Evolutionary conservation across 2,888 invertebrate species (phyloP), one percentile per base, ranked within the genome.

Genomic region (Nebria salina): DNA sequence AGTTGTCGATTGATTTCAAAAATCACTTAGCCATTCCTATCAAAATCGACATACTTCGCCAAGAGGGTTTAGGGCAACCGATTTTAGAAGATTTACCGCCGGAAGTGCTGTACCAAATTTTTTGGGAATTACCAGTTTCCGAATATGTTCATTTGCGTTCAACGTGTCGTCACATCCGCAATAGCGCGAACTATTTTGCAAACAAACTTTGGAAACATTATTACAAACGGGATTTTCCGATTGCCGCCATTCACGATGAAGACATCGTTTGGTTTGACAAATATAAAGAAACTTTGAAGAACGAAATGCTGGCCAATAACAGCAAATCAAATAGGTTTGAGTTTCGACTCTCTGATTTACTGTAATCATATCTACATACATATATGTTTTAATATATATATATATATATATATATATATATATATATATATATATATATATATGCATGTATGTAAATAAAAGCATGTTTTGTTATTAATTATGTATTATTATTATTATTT

Each of bases 1-100:
- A 83, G 65, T 83, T 89, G 42, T 87, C 88, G 0, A 83, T 82
- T 15, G 83, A 80, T 43, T 86, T 89, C 78, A 89, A 89, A 84
- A 84, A 86, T 68, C 43, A 82, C 9, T 86, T 89, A 72, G 84
- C 86, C 9, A 86, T 85, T 84, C 86, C 87, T 1, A 86, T 85
- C 0, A 88, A 87, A 84, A 83, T 83, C 77, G 82, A 83, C 11
- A 84, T 87, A 77, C 83, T 85, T 74, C 77, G 75, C 26, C 65
- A 34, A 65, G 76, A 81, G 65, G 66, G 73, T 73, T 64, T 81
- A 41, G 64, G 72, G 11, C 15, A 73, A 11, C n/a, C 42, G 15
- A 41, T 73, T 65, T 72, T 81, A n/a, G 43, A 81, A 54, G 83
- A 84, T 73, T 75, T 85, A 43, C 85, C 85, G 41, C 73, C 75